A percentile compares a stretch with the other conserved stretches of the same genome.
Evolutionary conservation across 2,113 vertebrate genomes (phyloP).

Genomic region (Lasiurus cinereus): DNA sequence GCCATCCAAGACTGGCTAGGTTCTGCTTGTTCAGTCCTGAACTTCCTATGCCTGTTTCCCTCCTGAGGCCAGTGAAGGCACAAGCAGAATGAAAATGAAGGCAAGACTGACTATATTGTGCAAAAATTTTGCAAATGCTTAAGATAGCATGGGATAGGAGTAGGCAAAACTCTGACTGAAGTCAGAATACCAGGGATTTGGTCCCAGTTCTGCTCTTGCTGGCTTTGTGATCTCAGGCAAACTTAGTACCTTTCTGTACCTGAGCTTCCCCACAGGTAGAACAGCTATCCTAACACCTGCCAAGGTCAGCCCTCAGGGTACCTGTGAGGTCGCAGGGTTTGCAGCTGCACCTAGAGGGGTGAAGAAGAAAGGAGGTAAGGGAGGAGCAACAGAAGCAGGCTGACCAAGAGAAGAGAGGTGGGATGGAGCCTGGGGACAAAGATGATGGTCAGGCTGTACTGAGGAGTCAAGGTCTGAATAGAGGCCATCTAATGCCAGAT

Average conservation of each 20-base stretch:
- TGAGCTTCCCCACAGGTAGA: neutral
- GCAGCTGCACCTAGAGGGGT: neutral
- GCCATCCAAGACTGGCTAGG: neutral
- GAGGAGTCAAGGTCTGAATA: neutral
- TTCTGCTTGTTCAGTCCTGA: neutral
- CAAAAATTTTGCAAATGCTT: neutral
- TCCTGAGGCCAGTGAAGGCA: neutral
- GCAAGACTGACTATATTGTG: neutral
- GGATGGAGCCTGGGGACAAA: neutral
- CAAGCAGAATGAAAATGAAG: neutral
- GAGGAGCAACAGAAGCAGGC: neutral
- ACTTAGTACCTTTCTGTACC: neutral
- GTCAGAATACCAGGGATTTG: neutral
- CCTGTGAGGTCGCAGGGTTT: neutral
- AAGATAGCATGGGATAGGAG: neutral
- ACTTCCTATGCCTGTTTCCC: neutral
- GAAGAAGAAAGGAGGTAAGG: neutral
- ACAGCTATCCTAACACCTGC: neutral
- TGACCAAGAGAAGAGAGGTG: neutral
- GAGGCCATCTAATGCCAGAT: no score
- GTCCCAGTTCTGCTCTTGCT: neutral
- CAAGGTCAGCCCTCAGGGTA: neutral
- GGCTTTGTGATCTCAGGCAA: neutral
- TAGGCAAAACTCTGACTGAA: neutral
- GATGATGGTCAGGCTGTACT: fast-evolving